Evolutionary conservation across 2,888 invertebrate genomes (phyloP).

Genomic region (Nymphalis urticae): DNA sequence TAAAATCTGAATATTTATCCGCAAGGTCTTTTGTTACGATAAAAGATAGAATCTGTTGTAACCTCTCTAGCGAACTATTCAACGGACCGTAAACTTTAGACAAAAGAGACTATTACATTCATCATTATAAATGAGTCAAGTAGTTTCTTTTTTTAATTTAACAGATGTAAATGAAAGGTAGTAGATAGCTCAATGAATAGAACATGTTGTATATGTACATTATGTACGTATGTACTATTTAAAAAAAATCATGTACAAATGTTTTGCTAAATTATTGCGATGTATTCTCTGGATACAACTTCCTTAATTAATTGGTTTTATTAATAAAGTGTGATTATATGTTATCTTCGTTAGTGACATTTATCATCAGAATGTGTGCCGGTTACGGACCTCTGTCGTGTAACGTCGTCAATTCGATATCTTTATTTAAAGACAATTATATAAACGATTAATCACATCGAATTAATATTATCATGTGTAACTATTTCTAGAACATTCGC

Average conservation of each 20-base stretch:
- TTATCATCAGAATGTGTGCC: constrained; percentile 62
- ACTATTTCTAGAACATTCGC: constrained; percentile 16
- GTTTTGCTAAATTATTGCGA: not conserved
- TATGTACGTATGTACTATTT: too few relatives aligned
- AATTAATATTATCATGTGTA: constrained; percentile 5
- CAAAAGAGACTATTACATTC: constrained; percentile 6
- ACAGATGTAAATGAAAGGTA: too few relatives aligned
- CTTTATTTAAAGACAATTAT: constrained; percentile 23
- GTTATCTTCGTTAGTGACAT: constrained; percentile 62
- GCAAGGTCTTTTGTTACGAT: constrained; percentile 2
- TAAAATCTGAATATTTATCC: too few relatives aligned
- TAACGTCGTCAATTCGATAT: constrained; percentile 17
- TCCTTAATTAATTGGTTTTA: not conserved
- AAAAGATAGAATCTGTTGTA: constrained; percentile 11
- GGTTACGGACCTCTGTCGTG: constrained; percentile 52
- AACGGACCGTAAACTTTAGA: constrained; percentile 16
- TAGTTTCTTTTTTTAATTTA: too few relatives aligned
- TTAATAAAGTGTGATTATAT: not conserved
- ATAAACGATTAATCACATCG: constrained; percentile 11
- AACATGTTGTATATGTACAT: too few relatives aligned
- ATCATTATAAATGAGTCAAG: too few relatives aligned
- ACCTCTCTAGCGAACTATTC: constrained; percentile 4
- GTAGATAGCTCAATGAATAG: too few relatives aligned
- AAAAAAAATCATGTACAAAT: too few relatives aligned
- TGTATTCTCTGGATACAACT: not conserved